Percentiles rank a stretch among this genome's conserved stretches.
These are phyloP conservation scores for Chloropsis cyanopogon DNA, from an alignment of 2,113 vertebrate genomes.

Conservation along the genomic window DNA sequence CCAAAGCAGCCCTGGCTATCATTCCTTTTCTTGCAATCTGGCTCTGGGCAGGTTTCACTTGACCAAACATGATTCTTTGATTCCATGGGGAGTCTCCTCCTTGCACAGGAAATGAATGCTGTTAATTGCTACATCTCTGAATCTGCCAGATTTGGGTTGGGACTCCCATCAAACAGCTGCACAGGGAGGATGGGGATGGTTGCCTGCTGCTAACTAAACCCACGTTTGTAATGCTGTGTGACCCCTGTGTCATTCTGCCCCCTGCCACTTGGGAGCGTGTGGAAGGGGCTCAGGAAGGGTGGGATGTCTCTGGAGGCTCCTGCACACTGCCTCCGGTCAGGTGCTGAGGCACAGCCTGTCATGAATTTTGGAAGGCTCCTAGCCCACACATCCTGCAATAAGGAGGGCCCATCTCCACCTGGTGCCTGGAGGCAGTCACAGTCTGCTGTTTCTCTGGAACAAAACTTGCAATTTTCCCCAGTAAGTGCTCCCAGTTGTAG, in stretches of 20 bases:
- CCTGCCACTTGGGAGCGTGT: background rate
- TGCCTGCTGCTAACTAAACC: background rate
- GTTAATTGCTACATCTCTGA: background rate
- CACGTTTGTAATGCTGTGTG: background rate
- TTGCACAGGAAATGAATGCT: background rate
- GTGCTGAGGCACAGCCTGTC: background rate
- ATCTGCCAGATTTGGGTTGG: background rate
- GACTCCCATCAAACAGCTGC: background rate
- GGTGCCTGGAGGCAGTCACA: background rate
- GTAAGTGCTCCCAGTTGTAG: slow-evolving; percentile 32
- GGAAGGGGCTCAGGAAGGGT: background rate
- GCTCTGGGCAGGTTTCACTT: background rate
- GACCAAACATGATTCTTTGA: background rate
- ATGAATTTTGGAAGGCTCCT: background rate
- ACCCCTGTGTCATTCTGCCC: background rate
- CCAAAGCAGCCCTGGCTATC: background rate
- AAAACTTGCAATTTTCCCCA: background rate
- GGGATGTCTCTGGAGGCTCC: background rate
- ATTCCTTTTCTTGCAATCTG: background rate
- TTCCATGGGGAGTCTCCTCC: background rate
- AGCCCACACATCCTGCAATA: background rate
- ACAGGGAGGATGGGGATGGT: background rate
- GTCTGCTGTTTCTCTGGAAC: background rate
- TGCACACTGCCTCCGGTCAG: background rate
- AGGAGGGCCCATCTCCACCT: background rate